Percentiles rank a stretch among this genome's conserved stretches.
Evolutionary conservation across 2,113 vertebrate species (phyloP).

Genomic region (Nasalis larvatus): DNA sequence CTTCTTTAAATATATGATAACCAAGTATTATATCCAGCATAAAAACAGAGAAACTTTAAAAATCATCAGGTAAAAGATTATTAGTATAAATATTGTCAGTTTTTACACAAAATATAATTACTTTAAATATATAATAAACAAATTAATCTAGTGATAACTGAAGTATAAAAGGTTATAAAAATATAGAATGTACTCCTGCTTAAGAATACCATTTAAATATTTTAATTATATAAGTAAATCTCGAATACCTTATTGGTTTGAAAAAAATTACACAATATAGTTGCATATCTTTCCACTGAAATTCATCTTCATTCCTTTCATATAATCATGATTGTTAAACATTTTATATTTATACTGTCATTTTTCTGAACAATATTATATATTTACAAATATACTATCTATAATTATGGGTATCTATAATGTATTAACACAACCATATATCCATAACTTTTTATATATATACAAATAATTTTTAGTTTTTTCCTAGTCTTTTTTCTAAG

Average conservation of each 20-base stretch:
- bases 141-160: not conserved
- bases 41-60: not conserved
- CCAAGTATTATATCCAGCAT: not conserved
- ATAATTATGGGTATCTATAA: not conserved
- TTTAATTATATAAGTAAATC: not conserved
- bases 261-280: not conserved
- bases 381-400: not conserved
- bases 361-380: not conserved
- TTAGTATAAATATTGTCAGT: not conserved
- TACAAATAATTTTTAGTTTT: not conserved
- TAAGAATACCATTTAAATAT: not conserved
- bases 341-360: not conserved
- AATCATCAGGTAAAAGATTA: not conserved
- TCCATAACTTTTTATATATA: not conserved
- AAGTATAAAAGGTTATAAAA: not conserved
- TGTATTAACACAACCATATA: not conserved
- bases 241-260: not conserved
- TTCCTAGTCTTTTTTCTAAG: not conserved
- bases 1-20: not conserved
- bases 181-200: not conserved
- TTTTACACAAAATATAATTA: conserved; percentile 12
- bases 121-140: not conserved
- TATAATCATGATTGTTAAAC: not conserved
- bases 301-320: not conserved
- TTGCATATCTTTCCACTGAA: not conserved